These are phyloP conservation scores for Cavia aperea DNA, from an alignment of 2,113 vertebrate species.

Conservation along the genomic window DNA sequence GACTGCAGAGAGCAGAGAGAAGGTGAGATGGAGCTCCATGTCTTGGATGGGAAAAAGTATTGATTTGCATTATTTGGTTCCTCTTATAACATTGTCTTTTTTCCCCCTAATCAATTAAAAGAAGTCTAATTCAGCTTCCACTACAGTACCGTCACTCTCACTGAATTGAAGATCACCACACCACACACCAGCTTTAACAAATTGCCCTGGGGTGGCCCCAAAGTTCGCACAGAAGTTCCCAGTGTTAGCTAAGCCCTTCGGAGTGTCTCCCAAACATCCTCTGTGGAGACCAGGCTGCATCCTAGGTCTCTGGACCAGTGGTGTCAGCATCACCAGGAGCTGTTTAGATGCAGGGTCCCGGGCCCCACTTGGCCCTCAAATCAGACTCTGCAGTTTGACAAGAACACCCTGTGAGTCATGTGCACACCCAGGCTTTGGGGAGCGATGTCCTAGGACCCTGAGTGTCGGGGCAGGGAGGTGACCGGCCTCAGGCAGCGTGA, in stretches of 20 bases:
- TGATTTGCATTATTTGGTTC: neutral
- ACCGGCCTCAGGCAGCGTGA: no score
- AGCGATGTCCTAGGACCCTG: neutral
- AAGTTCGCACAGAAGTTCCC: neutral
- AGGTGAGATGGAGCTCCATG: neutral
- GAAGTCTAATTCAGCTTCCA: neutral
- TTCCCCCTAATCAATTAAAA: neutral
- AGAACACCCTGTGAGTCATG: accelerated
- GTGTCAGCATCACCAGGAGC: neutral
- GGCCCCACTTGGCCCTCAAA: neutral
- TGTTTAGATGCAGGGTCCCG: neutral
- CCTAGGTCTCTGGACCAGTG: no score
- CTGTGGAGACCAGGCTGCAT: no score
- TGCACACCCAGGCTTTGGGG: neutral
- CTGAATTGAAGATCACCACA: no score
- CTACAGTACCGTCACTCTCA: neutral
- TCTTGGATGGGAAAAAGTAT: neutral
- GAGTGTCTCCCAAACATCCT: no score
- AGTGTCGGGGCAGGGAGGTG: accelerated
- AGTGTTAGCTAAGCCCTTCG: accelerated
- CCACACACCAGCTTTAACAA: neutral
- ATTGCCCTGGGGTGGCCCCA: neutral
- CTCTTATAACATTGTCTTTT: neutral
- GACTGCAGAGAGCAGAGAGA: neutral
- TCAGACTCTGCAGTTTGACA: neutral